Evolutionary conservation across 2,113 vertebrate species (phyloP), one percentile per base, ranked within the genome.

Genomic region (Coptodon bakossiorum): DNA sequence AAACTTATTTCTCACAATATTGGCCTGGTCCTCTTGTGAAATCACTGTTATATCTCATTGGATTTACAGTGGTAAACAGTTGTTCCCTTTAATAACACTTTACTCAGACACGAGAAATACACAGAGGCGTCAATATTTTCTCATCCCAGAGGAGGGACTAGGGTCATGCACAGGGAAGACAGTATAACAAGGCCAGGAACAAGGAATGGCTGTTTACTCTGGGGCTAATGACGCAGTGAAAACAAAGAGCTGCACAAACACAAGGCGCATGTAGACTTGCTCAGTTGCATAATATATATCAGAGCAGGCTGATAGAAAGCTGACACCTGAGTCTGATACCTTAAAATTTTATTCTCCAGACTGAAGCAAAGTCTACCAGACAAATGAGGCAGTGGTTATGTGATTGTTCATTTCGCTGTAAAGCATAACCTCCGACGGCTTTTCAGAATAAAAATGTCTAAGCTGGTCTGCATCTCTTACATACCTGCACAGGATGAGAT

Each of bases 321-420:
- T 43, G 22, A 79, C 29, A 22, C 73, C 10, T 27, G 59, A 81
- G 45, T 84, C 76, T 68, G 80, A 52, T 22, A 50, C 63, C 68
- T 48, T 83, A 22, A 84, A 85, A 82, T 90, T 40, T 68, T 61
- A 22, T 56, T 86, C 57, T 48, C 36, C 31, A 81, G 63, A 81
- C 31, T 53, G 27, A 53, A 85, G 43, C n/a, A 73, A 86, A 79
- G 80, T 90, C 89, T 80, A 84, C 43, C 71, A 88, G 79, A 83
- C 59, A 85, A 83, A n/a, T n/a, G 59, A 71, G 34, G 10, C 63
- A 66, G 73, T 80, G 79, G 80, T 84, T 87, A 54, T 71, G 71
- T 63, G 84, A 84, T 86, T 81, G 86, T 73, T 92, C 29, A 82
- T 93, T 90, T 66, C 13, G 16, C 76, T 68, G 50, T 89, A 59